A percentile compares a stretch with the other conserved stretches of the same genome.
These are phyloP conservation scores for Platycercus adscitus DNA, from an alignment of 2,113 vertebrate species.

Conservation along the genomic window DNA sequence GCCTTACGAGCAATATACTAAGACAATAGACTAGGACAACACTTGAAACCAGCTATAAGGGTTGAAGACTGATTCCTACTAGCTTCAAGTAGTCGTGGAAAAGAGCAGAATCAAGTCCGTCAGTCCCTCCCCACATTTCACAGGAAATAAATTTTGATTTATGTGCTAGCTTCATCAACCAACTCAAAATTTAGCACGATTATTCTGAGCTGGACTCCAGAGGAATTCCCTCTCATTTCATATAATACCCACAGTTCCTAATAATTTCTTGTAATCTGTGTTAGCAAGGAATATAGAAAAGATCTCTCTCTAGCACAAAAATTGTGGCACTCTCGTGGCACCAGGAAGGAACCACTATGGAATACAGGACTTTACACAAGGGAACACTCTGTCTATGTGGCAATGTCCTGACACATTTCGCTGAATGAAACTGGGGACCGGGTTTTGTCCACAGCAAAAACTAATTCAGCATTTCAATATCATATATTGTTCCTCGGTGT, in stretches of 20 bases:
- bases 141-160: neutral
- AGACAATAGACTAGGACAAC: neutral
- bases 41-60: neutral
- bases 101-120: neutral
- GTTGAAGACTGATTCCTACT: neutral
- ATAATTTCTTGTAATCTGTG: neutral
- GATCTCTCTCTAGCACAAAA: neutral
- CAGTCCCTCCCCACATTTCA: neutral
- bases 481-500: neutral
- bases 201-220: neutral
- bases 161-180: neutral
- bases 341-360: neutral
- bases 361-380: neutral
- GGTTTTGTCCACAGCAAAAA: neutral
- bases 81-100: neutral
- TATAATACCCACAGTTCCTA: neutral
- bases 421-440: rapidly evolving
- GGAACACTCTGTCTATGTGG: neutral
- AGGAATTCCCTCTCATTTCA: neutral
- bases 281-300: neutral
- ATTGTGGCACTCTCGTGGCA: neutral
- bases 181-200: neutral
- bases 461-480: neutral
- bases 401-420: neutral
- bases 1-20: neutral